Evolutionary conservation across 2,113 vertebrate genomes (phyloP), one percentile per base, ranked within the genome.

Genomic region (Etheostoma spectabile): DNA sequence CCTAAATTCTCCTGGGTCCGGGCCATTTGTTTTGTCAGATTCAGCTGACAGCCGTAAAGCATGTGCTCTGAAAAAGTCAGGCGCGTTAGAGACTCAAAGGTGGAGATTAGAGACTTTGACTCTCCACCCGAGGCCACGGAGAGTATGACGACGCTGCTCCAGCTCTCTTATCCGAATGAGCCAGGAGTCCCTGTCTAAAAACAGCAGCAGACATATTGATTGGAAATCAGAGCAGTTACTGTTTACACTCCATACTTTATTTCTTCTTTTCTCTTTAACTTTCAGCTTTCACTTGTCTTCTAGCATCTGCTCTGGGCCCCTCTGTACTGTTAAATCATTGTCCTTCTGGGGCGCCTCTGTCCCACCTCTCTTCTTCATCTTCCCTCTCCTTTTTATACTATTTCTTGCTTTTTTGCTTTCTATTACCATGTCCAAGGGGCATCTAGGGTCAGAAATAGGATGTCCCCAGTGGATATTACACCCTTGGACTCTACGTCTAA

Each of bases 121-220:
- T 76, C 83, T 48, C 79, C 59, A 33, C 67, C 53, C 66, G 79
- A 78, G 57, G 66, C 45, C 45, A 4, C 69, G 51, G 42, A 42
- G 77, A 87, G 67, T 45, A 51, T 79, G 86, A 77, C 77, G 75
- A 49, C 62, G 53, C 75, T 62, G 63, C 82, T 63, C 33, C 69
- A 8, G 77, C 77, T n/a, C 66, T 71, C 81, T 74, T 55, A 59
- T 84, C 75, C 75, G 74, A 61, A 69, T 18, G 64, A 86, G 77
- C 83, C 72, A 52, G 67, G 63, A 72, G 81, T 65, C 64, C 65
- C 68, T 12, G 69, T 79, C 82, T 83, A 79, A 85, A 88, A 89
- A 80, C 79, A 84, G 80, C 84, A 88, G 84, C 91, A 90, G 72
- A 80, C 84, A 27, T 84, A 86, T 86, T 72, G 81, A 86, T 80